Percentiles rank a stretch among this genome's conserved stretches.
Conservation (phyloP, 92 coral and sea anemone species). For the Isaurus tuberculatus region DNA sequence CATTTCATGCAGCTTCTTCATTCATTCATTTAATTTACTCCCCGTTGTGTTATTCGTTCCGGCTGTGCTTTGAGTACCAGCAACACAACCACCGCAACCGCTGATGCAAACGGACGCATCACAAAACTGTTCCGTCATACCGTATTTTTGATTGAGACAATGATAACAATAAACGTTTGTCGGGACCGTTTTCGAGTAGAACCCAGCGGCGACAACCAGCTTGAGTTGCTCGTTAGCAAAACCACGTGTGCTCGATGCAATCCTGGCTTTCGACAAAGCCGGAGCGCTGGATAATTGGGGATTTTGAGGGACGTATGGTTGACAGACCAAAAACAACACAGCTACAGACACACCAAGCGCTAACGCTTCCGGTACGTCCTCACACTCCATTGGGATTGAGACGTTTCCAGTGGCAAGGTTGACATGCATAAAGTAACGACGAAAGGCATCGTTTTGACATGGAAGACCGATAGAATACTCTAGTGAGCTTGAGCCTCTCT, state of each 20-base stretch:
- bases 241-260: conserved; percentile 26
- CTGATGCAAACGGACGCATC: conserved; percentile 32
- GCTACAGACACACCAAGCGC: conserved; percentile 37
- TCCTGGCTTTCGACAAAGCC: conserved; percentile 29
- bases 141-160: conserved; percentile 11
- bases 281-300: conserved; percentile 29
- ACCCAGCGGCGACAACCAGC: conserved; percentile 42
- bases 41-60: background rate
- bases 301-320: conserved; percentile 32
- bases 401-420: conserved; percentile 56
- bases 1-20: too few species aligned
- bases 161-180: conserved; percentile 37
- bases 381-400: conserved; percentile 48
- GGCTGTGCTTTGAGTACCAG: background rate
- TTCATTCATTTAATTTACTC: background rate
- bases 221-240: conserved; percentile 35
- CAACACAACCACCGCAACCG: conserved; percentile 32
- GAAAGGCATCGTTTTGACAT: background rate
- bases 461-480: conserved; percentile 31
- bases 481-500: conserved; percentile 19
- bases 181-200: conserved; percentile 35
- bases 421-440: conserved; percentile 33
- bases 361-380: conserved; percentile 22
- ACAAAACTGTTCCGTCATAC: conserved; percentile 29
- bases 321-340: conserved; percentile 31